These are phyloP conservation scores for Cephus sareptanus DNA, from an alignment of 2,888 invertebrate genomes.

Conservation along the genomic window DNA sequence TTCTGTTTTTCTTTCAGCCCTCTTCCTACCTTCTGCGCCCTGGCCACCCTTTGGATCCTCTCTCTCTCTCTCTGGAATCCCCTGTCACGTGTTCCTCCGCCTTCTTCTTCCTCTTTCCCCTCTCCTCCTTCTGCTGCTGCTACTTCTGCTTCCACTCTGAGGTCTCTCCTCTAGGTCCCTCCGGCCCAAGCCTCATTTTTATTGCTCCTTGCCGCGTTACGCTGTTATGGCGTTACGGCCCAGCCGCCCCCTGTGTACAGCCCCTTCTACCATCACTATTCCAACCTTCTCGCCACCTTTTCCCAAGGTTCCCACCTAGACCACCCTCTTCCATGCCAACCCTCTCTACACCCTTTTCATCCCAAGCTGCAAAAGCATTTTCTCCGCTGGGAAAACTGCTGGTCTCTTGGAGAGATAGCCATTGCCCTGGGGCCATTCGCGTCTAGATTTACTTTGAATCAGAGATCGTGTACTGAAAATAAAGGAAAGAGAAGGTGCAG, in stretches of 20 bases:
- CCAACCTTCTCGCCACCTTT: neutral
- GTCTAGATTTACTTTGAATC: constrained; percentile 38
- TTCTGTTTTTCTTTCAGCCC: neutral
- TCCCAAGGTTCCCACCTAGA: neutral
- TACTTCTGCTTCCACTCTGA: neutral
- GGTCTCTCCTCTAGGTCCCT: constrained; percentile 26
- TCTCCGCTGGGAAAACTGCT: constrained; percentile 26
- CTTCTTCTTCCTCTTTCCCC: neutral
- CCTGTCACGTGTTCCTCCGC: neutral
- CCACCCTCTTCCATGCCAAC: neutral
- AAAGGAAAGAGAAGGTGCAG: constrained; percentile 18
- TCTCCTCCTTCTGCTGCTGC: neutral
- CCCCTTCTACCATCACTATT: neutral
- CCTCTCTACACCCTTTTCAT: neutral
- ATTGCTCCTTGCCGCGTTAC: constrained; percentile 22
- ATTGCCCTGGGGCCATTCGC: constrained; percentile 30
- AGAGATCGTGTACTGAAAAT: constrained; percentile 30
- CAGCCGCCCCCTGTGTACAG: neutral
- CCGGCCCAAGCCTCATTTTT: constrained; percentile 27
- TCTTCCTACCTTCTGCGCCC: neutral
- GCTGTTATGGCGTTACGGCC: neutral
- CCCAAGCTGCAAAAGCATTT: constrained; percentile 22
- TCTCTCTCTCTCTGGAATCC: neutral
- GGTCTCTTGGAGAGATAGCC: constrained; percentile 23
- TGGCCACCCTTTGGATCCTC: neutral